Evolutionary conservation across 2,888 invertebrate species (phyloP), one percentile per base, ranked within the genome.

Genomic region (Drosophila greeni): DNA sequence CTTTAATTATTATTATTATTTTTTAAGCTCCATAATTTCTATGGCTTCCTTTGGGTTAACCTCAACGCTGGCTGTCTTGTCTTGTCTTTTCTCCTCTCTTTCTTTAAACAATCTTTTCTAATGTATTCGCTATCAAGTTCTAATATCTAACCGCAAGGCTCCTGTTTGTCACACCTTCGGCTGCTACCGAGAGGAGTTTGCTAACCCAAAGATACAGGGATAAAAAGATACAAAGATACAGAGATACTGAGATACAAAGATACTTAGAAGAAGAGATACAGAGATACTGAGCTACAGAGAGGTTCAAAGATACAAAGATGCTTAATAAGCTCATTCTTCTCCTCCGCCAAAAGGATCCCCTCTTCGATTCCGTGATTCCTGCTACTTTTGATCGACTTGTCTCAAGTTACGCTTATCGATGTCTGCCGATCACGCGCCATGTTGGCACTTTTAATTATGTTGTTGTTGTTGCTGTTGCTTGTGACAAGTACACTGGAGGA

Each of bases 361-460:
- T 45, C 33, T 33, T 34, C 16, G 33, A 33, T 43, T 48, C 36
- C 47, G 20, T 47, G 61, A 40, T 31, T 47, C 39, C 39, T 16
- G 36, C 3, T 9, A 40, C 33, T 42, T 36, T 36, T 43, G 36
- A 53, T 53, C 56, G 31, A 34, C 33, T 56, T 37, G 64, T 70
- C 65, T 70, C 70, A 33, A 52, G 68, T 72, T 51, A 67, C 56
- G 77, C 70, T 78, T 82, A 78, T 78, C 77, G 77, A 71, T 66
- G 83, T 68, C 75, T 73, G 73, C 73, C 80, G 83, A 82, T 78
- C 83, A 77, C 83, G 77, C 81, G 81, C 83, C 83, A 80, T 83
- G 83, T 80, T 80, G 81, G 66, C 77, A 83, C 83, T 60, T 78
- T 78, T 80, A 78, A 78, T 78, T 78, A 78, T 78, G 77, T 82